Percentiles rank a stretch among this genome's conserved stretches.
These are phyloP conservation scores for Sinohyriopsis cumingii DNA, from an alignment of 2,888 invertebrate species.

Conservation along the genomic window DNA sequence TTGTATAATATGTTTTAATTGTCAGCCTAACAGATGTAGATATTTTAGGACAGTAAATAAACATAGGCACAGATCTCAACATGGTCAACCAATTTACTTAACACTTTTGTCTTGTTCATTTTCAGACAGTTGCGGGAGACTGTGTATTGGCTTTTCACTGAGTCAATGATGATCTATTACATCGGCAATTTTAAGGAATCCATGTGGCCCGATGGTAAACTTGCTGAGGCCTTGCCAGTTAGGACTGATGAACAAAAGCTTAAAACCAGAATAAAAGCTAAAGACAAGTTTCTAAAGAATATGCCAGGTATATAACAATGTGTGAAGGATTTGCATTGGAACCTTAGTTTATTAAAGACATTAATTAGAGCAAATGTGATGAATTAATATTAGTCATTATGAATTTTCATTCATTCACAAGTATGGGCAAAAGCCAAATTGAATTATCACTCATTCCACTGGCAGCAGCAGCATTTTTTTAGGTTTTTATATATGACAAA, in stretches of 20 bases:
- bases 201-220: slow-evolving; percentile 88
- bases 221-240: slow-evolving; percentile 75
- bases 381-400: no score
- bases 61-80: no score
- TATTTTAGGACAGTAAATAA: no score
- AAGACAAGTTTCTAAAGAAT: slow-evolving; percentile 68
- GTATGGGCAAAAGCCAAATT: no score
- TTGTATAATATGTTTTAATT: no score
- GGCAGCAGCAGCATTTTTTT: no score
- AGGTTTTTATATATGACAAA: no score
- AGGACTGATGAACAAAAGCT: slow-evolving; percentile 78
- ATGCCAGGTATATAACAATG: slow-evolving; percentile 66
- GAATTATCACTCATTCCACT: no score
- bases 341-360: no score
- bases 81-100: neutral
- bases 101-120: slow-evolving; percentile 29
- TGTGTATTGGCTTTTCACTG: slow-evolving; percentile 89
- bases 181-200: slow-evolving; percentile 86
- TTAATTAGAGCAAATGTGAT: no score
- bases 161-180: slow-evolving; percentile 92
- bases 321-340: neutral
- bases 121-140: slow-evolving; percentile 88
- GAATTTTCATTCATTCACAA: no score
- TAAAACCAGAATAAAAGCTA: slow-evolving; percentile 70
- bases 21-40: no score